Evolutionary conservation across 2,888 invertebrate species (phyloP), one percentile per base, ranked within the genome.

Genomic region (Apodemia hepburni): DNA sequence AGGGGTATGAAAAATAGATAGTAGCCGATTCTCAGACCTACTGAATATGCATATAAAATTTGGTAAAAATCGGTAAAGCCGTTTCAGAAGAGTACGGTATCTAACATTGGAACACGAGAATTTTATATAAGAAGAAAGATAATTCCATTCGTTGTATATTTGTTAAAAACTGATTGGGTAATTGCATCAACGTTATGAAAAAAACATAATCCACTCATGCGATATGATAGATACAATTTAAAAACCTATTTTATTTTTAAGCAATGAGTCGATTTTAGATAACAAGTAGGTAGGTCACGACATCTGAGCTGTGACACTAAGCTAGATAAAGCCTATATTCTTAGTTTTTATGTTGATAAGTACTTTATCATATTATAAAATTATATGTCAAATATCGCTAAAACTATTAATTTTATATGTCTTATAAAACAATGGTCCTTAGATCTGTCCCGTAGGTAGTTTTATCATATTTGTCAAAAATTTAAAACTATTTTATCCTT

Each of bases 301-400:
- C 65, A 68, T 49, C 64, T 68, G 75, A 76, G 71, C 73, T 73
- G 70, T 74, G 78, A 76, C 77, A 74, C 77, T 73, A 72, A 73
- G 71, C 77, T 77, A 77, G 78, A 79, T 77, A 79, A 77, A 71
- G 72, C 72, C 75, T 78, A 82, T 82, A 74, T 77, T 75, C 82
- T 84, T 82, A 84, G 81, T 81, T 78, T 75, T 78, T 71, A 51
- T 68, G n/a, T n/a, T 62, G 47, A 60, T 67, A 74, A 73, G 72
- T 71, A 70, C 68, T 62, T 38, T 58, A 62, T 51, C 22, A 58
- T 58, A 61, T 63, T 69, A 60, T 61, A 59, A 42, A 38, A 59
- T 59, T 58, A 57, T 65, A 22, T 38, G 33, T 51, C 22, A n/a
- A 45, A 57, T 6, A 42, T 15, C 35, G 17, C 12, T n/a, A 54